These are phyloP conservation scores for Vanessa cardui DNA, from an alignment of 2,888 invertebrate genomes.

Conservation along the genomic window DNA sequence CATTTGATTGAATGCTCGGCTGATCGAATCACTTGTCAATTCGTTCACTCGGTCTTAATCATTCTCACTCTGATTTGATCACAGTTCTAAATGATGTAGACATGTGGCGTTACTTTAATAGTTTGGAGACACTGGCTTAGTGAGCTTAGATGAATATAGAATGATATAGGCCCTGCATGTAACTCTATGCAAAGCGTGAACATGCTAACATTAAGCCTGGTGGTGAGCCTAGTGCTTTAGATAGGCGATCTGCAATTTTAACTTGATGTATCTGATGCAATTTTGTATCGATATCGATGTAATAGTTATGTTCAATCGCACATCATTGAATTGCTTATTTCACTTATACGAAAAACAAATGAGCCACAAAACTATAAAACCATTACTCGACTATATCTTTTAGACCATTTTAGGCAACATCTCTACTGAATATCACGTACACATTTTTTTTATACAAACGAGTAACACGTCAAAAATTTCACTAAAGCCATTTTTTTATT, in stretches of 20 bases:
- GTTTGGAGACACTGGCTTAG: slow-evolving; percentile 64
- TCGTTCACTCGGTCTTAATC: slow-evolving; percentile 74
- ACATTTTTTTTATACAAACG: no score
- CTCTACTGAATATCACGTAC: no score
- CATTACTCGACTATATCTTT: slow-evolving; percentile 42
- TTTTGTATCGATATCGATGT: slow-evolving; percentile 19
- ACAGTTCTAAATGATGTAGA: slow-evolving; percentile 67
- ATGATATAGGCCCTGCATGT: slow-evolving; percentile 65
- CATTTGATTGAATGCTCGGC: slow-evolving; percentile 76
- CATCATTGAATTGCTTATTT: slow-evolving; percentile 11
- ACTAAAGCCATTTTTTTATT: no score
- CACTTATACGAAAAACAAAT: slow-evolving; percentile 68
- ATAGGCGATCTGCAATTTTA: slow-evolving; percentile 2
- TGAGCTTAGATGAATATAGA: slow-evolving; percentile 55
- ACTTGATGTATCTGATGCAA: slow-evolving; percentile 18
- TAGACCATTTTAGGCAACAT: no score
- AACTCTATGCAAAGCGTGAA: slow-evolving; percentile 47
- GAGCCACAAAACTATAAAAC: slow-evolving; percentile 45
- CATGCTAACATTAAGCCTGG: slow-evolving; percentile 45
- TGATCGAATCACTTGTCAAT: slow-evolving; percentile 76
- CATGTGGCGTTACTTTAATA: slow-evolving; percentile 56
- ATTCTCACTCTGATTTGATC: slow-evolving; percentile 77
- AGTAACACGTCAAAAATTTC: no score
- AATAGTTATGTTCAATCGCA: slow-evolving; percentile 9
- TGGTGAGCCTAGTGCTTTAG: slow-evolving; percentile 38